Evolutionary conservation across 2,888 invertebrate genomes (phyloP), one percentile per base, ranked within the genome.

Genomic region (Ophion costatus): DNA sequence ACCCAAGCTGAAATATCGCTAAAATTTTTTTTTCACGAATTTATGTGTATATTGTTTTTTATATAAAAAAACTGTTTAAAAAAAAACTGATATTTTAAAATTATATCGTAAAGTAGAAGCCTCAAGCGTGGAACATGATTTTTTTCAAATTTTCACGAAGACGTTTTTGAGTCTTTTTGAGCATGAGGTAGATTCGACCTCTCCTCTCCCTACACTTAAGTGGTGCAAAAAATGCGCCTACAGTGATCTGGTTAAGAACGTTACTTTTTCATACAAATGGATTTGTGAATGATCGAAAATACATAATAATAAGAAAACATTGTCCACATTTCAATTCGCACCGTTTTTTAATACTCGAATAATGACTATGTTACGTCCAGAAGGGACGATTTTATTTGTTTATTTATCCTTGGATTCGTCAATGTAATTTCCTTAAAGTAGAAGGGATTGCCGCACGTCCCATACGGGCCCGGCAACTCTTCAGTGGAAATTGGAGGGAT

Each of bases 341-440:
- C 64, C 64, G 24, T 64, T 64, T 64, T 64, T 64, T 64, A 64
- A 29, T 64, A 29, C 64, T 64, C 33, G 64, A 64, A 64, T 64
- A 64, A 64, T 64, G 33, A 64, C 64, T n/a, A n/a, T n/a, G n/a
- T n/a, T n/a, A n/a, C n/a, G n/a, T n/a, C n/a, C n/a, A n/a, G n/a
- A n/a, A n/a, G n/a, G n/a, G n/a, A n/a, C n/a, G n/a, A n/a, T n/a
- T n/a, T n/a, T n/a, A n/a, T n/a, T n/a, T n/a, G n/a, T n/a, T n/a
- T n/a, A n/a, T n/a, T n/a, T n/a, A n/a, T n/a, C n/a, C n/a, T n/a
- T n/a, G n/a, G n/a, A n/a, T n/a, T n/a, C n/a, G n/a, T n/a, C n/a
- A n/a, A n/a, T n/a, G n/a, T n/a, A n/a, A n/a, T n/a, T n/a, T n/a
- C n/a, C n/a, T n/a, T n/a, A n/a, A n/a, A n/a, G n/a, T n/a, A n/a